These are phyloP conservation scores for Nyctalus aviator DNA, from an alignment of 2,797 vertebrate genomes.

Conservation along the genomic window DNA sequence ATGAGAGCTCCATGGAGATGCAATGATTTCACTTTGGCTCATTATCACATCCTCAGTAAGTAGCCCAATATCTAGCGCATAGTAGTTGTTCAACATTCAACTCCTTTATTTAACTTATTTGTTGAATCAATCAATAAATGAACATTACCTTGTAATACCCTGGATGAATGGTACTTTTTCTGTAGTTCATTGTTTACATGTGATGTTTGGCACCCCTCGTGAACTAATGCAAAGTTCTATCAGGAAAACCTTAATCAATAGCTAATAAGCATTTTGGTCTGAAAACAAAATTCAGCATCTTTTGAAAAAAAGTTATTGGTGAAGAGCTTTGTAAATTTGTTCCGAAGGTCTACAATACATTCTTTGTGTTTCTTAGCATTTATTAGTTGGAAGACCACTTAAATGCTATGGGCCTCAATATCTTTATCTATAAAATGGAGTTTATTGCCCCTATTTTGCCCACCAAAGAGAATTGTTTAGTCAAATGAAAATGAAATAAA, in stretches of 20 bases:
- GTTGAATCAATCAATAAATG: not conserved
- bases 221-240: constrained; percentile 1
- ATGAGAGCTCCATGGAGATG: not conserved
- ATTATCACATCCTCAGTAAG: not conserved
- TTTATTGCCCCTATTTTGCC: not conserved
- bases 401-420: not conserved
- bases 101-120: not conserved
- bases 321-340: constrained; percentile 18
- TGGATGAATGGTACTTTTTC: not conserved
- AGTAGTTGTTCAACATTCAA: not conserved
- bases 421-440: constrained; percentile 43
- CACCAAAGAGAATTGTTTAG: not conserved
- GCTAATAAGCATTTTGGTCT: constrained; percentile 9
- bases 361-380: not conserved
- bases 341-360: not conserved
- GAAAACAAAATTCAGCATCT: not conserved
- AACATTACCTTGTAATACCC: not conserved
- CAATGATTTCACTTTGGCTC: not conserved
- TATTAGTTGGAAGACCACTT: not conserved
- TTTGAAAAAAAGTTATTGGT: constrained; percentile 10
- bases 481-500: constrained; percentile 54
- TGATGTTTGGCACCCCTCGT: not conserved
- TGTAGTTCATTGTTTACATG: not conserved
- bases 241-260: not conserved
- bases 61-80: not conserved